These are phyloP conservation scores for Drosophila cognata DNA, from an alignment of 2,888 invertebrate genomes.

Conservation along the genomic window DNA sequence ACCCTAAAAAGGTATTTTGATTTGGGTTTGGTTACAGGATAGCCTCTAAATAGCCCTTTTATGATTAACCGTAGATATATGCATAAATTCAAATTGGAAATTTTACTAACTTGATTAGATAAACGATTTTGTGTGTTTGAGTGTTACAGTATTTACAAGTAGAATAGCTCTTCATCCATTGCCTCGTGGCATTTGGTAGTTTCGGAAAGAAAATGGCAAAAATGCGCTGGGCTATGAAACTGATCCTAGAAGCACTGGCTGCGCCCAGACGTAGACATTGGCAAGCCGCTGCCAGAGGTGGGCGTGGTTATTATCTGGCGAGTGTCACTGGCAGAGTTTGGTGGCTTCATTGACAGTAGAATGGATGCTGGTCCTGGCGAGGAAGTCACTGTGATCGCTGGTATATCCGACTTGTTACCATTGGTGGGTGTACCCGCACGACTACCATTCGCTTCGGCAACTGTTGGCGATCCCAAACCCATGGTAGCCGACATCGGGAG, in stretches of 20 bases:
- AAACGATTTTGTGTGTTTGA: slow-evolving; percentile 30
- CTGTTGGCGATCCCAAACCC: slow-evolving; percentile 66
- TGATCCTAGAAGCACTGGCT: slow-evolving; percentile 84
- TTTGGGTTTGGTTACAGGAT: slow-evolving; percentile 44
- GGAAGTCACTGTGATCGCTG: slow-evolving; percentile 80
- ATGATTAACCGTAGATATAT: slow-evolving; percentile 53
- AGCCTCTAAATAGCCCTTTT: slow-evolving; percentile 52
- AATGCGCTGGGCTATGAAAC: slow-evolving; percentile 7
- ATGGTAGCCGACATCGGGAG: slow-evolving; percentile 81
- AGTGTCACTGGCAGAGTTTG: slow-evolving; percentile 35
- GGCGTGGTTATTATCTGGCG: slow-evolving; percentile 43
- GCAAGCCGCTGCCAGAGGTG: slow-evolving; percentile 58
- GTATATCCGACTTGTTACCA: slow-evolving; percentile 72
- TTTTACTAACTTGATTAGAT: slow-evolving; percentile 55
- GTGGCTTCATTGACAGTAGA: slow-evolving; percentile 68
- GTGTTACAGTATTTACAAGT: slow-evolving; percentile 76
- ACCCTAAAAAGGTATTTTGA: slow-evolving; percentile 23
- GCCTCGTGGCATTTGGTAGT: slow-evolving; percentile 18
- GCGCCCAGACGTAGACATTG: slow-evolving; percentile 77
- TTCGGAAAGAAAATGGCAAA: slow-evolving; percentile 14
- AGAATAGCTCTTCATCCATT: slow-evolving; percentile 71
- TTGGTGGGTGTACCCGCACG: slow-evolving; percentile 73
- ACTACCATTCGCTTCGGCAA: slow-evolving; percentile 46
- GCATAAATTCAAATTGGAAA: slow-evolving; percentile 41
- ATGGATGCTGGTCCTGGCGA: slow-evolving; percentile 71